phyloP scores from a whole-genome alignment of 2,797 vertebrate species.

The Schizopygopsis pylzovi region DNA sequence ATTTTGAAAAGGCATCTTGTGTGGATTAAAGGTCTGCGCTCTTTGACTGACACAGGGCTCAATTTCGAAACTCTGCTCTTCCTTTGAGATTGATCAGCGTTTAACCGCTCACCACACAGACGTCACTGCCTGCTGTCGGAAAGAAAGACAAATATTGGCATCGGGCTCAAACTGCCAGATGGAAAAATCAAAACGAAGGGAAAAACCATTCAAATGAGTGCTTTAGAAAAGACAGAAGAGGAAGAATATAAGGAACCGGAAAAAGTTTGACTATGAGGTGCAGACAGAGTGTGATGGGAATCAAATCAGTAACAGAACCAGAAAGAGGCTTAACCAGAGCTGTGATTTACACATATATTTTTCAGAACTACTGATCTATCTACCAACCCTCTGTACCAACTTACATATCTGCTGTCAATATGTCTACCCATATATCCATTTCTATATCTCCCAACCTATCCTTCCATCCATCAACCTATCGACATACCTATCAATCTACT shows the following conservation, averaged over 20 bases:
- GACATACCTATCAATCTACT: too few species aligned
- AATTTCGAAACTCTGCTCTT: constrained; percentile 9
- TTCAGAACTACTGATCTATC: not conserved
- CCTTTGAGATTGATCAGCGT: constrained; percentile 53
- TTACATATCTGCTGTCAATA: not conserved
- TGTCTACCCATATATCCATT: not conserved
- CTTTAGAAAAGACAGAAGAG: not conserved
- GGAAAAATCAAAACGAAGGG: constrained; percentile 61
- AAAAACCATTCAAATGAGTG: constrained; percentile 1
- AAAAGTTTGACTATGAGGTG: not conserved
- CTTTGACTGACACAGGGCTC: not conserved
- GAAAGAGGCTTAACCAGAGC: not conserved
- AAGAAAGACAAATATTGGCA: constrained; percentile 55
- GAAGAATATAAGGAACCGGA: not conserved
- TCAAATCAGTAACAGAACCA: not conserved
- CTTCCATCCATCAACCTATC: not conserved
- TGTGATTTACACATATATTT: not conserved
- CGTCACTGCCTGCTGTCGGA: constrained; percentile 61
- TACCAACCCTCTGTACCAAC: not conserved
- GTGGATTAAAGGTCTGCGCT: constrained; percentile 35
- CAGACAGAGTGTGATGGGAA: not conserved
- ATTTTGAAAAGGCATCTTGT: constrained; percentile 22
- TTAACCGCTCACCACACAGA: constrained; percentile 61
- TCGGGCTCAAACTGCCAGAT: constrained; percentile 43
- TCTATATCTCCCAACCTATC: not conserved